Conservation (phyloP, 2,797 vertebrate genomes). For the Poeciliopsis presidionis region DNA sequence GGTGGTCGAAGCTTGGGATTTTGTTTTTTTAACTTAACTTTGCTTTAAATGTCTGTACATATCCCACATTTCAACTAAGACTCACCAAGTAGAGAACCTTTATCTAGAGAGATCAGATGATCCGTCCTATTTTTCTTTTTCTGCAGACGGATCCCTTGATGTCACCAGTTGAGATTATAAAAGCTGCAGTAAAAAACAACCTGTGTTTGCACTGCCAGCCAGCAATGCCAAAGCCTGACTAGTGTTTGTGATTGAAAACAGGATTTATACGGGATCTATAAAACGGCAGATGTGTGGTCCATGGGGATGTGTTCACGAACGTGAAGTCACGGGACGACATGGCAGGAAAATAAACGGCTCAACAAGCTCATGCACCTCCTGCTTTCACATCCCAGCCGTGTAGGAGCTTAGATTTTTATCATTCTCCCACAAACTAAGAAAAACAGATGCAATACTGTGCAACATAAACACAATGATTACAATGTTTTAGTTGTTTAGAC, state of each 20-base stretch:
- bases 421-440: neutral
- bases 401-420: neutral
- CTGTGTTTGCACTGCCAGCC: neutral
- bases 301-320: neutral
- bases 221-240: neutral
- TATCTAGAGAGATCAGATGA: neutral
- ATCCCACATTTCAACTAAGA: neutral
- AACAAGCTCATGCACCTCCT: neutral
- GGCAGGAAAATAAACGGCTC: neutral
- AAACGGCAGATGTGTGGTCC: neutral
- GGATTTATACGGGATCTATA: neutral
- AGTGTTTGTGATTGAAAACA: neutral
- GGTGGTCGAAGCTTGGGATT: neutral
- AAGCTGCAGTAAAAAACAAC: neutral
- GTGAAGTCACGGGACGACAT: neutral
- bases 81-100: neutral
- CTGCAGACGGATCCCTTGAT: neutral
- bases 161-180: neutral
- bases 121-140: neutral
- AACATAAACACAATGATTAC: conserved; percentile 6
- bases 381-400: neutral
- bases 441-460: neutral
- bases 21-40: neutral
- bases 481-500: neutral
- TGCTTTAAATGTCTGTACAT: neutral